Evolutionary conservation across 2,113 vertebrate species (phyloP).

Genomic region (Otolemur garnettii): DNA sequence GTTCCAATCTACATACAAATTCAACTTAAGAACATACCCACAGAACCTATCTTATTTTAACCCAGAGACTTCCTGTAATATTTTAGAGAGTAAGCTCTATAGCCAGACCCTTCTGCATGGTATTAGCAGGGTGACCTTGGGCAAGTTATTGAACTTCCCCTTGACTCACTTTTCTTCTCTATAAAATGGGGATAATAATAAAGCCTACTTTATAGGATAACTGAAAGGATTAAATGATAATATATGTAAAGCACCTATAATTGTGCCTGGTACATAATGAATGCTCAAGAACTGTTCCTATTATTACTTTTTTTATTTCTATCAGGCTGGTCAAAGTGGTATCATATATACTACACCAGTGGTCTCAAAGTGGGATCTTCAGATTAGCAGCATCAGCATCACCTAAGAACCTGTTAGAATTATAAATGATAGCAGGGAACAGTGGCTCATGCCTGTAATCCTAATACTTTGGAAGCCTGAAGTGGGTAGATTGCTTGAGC

Average conservation of each 20-base stretch:
- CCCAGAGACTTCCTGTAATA: not conserved
- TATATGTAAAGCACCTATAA: conserved; percentile 19
- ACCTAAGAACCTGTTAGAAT: conserved; percentile 23
- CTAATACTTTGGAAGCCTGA: no score
- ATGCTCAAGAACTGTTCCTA: not conserved
- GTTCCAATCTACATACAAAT: no score
- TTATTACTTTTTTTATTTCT: not conserved
- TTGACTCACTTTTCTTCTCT: not conserved
- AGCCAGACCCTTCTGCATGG: not conserved
- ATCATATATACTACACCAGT: not conserved
- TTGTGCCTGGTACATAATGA: not conserved
- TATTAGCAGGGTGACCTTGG: not conserved
- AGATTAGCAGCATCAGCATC: not conserved
- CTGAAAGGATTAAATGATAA: not conserved
- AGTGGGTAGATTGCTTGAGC: no score
- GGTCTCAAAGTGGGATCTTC: not conserved
- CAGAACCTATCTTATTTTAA: no score
- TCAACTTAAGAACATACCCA: no score
- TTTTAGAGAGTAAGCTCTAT: not conserved
- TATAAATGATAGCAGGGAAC: not conserved
- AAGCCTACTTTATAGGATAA: conserved; percentile 4
- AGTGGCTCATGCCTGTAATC: no score
- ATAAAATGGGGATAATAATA: conserved; percentile 4
- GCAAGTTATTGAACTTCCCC: not conserved
- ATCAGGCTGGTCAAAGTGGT: conserved; percentile 38